These are phyloP conservation scores for Creontiades dilutus DNA, from an alignment of 2,888 invertebrate species.

Conservation along the genomic window DNA sequence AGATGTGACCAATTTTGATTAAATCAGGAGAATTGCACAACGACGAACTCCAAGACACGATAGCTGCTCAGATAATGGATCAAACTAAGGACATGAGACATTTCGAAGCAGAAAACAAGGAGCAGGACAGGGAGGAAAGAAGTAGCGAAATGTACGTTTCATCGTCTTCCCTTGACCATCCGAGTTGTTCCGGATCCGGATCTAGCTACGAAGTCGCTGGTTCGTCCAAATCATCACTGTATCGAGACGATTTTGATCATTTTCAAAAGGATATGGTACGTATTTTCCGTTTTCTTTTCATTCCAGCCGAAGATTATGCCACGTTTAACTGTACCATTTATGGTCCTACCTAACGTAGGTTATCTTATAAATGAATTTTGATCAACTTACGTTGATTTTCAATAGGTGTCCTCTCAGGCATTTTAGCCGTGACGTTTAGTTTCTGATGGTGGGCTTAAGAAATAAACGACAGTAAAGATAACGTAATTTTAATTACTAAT, in stretches of 20 bases:
- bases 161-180: conserved; percentile 12
- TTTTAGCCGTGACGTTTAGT: too few relatives aligned
- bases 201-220: conserved; percentile 58
- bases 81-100: conserved; percentile 64
- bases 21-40: conserved; percentile 58
- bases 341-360: too few relatives aligned
- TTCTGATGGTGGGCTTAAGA: too few relatives aligned
- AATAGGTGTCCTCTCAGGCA: too few relatives aligned
- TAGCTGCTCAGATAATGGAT: conserved; percentile 64
- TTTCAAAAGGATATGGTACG: conserved; percentile 61
- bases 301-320: too few relatives aligned
- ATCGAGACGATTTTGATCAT: conserved; percentile 61
- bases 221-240: conserved; percentile 58
- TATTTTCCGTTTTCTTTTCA: background rate
- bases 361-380: too few relatives aligned
- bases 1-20: too few relatives aligned
- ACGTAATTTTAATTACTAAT: too few relatives aligned
- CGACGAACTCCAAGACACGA: conserved; percentile 65
- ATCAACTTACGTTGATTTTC: too few relatives aligned
- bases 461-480: too few relatives aligned
- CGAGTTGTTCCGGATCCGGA: conserved; percentile 45
- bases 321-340: too few relatives aligned
- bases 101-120: conserved; percentile 63
- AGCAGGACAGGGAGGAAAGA: conserved; percentile 50
- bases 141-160: conserved; percentile 38